Conservation (phyloP, 2,888 invertebrate species). For the Macrophya annulata region DNA sequence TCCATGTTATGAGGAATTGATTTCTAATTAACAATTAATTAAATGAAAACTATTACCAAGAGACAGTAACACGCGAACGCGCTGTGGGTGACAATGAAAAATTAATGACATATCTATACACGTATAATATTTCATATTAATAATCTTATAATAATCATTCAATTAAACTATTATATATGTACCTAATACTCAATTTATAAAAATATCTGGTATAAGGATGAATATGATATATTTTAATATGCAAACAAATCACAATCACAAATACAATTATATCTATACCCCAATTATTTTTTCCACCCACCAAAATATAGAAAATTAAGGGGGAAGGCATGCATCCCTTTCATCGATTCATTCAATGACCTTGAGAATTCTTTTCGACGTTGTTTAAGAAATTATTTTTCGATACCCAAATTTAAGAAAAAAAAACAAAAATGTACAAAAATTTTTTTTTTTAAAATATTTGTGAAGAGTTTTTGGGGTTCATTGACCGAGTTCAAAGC, state of each 20-base stretch:
- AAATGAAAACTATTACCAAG: constrained; percentile 28
- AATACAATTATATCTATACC: neutral
- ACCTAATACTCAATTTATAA: constrained; percentile 24
- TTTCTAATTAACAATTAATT: neutral
- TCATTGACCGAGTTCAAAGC: neutral
- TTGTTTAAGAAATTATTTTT: neutral
- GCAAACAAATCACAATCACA: neutral
- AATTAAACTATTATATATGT: constrained; percentile 2
- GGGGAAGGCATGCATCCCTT: neutral
- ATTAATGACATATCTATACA: neutral
- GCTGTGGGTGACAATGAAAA: constrained; percentile 62
- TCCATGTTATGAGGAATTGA: constrained; percentile 6
- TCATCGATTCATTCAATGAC: constrained; percentile 4
- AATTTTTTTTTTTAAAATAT: no score
- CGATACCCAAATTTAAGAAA: neutral
- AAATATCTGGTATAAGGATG: constrained; percentile 16
- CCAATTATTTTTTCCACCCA: neutral
- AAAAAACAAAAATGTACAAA: no score
- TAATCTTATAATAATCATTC: neutral
- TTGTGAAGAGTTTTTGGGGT: neutral
- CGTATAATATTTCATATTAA: neutral
- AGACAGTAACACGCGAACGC: constrained; percentile 51
- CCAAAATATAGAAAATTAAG: neutral
- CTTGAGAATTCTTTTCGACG: neutral
- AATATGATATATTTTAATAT: neutral